Evolutionary conservation across 2,797 vertebrate genomes (phyloP).

Genomic region (Darevskia mixta): DNA sequence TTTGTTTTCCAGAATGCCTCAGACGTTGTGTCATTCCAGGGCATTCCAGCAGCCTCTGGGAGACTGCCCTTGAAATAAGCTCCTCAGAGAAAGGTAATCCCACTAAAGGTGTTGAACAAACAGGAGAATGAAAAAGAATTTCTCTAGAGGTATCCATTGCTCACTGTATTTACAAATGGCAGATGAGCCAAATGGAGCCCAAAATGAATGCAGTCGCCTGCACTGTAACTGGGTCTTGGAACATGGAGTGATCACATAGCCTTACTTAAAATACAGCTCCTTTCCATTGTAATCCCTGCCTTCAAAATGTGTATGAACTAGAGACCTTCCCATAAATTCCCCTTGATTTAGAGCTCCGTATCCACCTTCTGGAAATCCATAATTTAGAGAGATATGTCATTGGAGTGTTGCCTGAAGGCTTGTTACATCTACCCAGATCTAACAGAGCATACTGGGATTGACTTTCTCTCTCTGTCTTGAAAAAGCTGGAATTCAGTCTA

Average conservation of each 20-base stretch:
- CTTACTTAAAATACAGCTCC: background rate
- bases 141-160: background rate
- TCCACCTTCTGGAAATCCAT: slow-evolving; percentile 6
- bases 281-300: background rate
- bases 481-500: background rate
- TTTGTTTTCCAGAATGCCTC: background rate
- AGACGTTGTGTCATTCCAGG: background rate
- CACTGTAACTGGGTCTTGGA: background rate
- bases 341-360: background rate
- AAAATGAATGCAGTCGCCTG: background rate
- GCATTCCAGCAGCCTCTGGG: background rate
- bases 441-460: background rate
- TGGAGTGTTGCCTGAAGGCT: background rate
- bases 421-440: background rate
- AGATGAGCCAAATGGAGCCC: too few relatives aligned
- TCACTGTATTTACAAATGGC: background rate
- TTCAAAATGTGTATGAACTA: background rate
- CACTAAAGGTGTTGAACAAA: background rate
- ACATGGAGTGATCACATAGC: background rate
- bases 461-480: background rate
- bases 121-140: background rate
- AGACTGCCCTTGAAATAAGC: background rate
- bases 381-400: background rate
- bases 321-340: background rate
- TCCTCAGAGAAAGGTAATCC: background rate